These are phyloP conservation scores for Lypha dubia DNA, from an alignment of 2,888 invertebrate species.

Conservation along the genomic window DNA sequence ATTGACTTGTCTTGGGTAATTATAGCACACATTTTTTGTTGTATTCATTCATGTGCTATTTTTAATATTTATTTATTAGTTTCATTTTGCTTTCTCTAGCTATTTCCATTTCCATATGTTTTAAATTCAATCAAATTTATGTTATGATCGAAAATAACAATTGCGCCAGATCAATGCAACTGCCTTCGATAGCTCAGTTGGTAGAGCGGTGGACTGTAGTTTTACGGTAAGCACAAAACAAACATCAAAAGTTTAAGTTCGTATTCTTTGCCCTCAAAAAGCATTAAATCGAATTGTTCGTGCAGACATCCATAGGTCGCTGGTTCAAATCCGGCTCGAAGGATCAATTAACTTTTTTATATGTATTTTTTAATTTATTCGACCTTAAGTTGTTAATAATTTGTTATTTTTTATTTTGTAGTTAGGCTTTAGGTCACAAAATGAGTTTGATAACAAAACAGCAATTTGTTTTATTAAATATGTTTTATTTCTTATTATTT, in stretches of 20 bases:
- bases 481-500: too few species aligned
- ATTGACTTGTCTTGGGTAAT: constrained; percentile 21
- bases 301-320: constrained; percentile 86
- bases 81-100: background rate
- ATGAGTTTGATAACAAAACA: too few species aligned
- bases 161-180: constrained; percentile 47
- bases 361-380: too few species aligned
- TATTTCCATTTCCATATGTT: background rate
- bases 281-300: constrained; percentile 10
- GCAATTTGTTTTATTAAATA: too few species aligned
- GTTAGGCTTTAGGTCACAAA: too few species aligned
- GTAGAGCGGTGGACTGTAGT: constrained; percentile 77
- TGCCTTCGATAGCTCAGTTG: constrained; percentile 77
- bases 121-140: constrained; percentile 21
- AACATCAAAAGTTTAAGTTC: constrained; percentile 46
- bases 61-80: background rate
- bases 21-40: constrained; percentile 17
- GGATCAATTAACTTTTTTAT: too few species aligned
- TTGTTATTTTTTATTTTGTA: too few species aligned
- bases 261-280: constrained; percentile 54
- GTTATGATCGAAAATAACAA: constrained; percentile 22
- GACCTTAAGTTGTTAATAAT: too few species aligned
- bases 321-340: constrained; percentile 89
- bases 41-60: constrained; percentile 19
- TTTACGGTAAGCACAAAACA: constrained; percentile 33